Base-by-base conservation (phyloP, 2,888 invertebrate species). In the Brenthis daphne region DNA sequence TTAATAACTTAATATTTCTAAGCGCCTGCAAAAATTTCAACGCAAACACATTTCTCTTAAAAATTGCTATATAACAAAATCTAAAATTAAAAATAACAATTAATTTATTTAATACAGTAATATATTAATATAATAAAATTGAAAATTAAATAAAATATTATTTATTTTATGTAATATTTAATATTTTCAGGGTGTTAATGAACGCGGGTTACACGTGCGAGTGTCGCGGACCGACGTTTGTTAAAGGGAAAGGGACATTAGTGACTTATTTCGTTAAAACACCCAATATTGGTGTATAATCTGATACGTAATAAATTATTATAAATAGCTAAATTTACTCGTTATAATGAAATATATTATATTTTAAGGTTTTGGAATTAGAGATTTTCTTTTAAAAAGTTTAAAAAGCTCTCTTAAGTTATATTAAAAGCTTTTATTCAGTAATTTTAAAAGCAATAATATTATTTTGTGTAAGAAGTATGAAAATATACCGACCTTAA, bases 161-260 rank as follows among this genome's bases (percentile, higher is more conserved):
- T 12, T 33, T 51, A 53, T 14, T 11, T 53, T 51, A 63, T 11
- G n/a, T 63, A 43, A 16, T 37, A 16, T 24, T 37, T 53, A 24
- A 48, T 3, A 29, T 13, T 76, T 75, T 6, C 85, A 93, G 96
- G 80, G 95, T 98, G 65, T 91, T 99, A 54, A 96, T 96, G 94
- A 95, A 94, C 68, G 96, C 96, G 3, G 98, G 98, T 4, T 98
- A 98, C 87, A 94, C 95, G 20, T 96, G 98, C 77, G 97, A 97
- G 79, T 98, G 97, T 82, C 94, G 99, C 29, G 99, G 99, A 0
- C 96, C 97, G 0, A 99, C 97, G 4, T 97, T 94, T 81, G 98
- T 99, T 12, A 99, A 99, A 89, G 99, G 99, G 55, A 99, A 99
- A 87, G 98, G 98, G 29, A 97, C 96, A 6, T 91, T 99, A 67